Evolutionary conservation across 2,113 vertebrate species (phyloP).

Genomic region (Prinia subflava): DNA sequence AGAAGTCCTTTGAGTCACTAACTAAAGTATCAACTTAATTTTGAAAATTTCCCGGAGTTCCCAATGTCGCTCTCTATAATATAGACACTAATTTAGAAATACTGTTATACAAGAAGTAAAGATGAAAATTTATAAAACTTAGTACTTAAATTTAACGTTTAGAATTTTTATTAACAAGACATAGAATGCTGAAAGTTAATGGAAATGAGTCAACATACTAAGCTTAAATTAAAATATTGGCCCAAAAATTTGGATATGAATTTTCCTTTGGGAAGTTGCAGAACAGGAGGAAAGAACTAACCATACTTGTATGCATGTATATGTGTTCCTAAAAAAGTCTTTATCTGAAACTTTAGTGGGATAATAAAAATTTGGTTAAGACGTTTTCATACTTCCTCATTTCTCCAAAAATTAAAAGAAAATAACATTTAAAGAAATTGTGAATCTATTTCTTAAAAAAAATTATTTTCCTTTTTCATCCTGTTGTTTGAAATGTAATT

Average conservation of each 20-base stretch:
- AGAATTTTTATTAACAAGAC: background rate
- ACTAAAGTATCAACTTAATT: background rate
- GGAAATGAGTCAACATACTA: background rate
- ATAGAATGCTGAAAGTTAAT: background rate
- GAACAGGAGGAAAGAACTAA: background rate
- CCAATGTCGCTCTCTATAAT: background rate
- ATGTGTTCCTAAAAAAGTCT: background rate
- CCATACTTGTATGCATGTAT: background rate
- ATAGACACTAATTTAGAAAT: background rate
- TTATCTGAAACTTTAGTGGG: background rate
- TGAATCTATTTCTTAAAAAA: background rate
- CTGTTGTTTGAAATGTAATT: background rate
- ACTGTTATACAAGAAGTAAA: background rate
- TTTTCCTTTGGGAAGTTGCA: background rate
- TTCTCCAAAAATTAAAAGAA: background rate
- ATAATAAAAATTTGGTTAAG: background rate
- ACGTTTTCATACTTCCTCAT: background rate
- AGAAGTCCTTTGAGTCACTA: background rate
- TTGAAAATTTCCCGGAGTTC: background rate
- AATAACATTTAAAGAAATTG: background rate
- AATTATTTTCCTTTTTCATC: background rate
- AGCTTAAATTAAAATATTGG: background rate
- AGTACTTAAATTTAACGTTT: background rate
- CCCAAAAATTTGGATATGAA: background rate
- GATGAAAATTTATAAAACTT: background rate